Evolutionary conservation across 2,888 invertebrate species (phyloP).

Genomic region (Molanna angustata): DNA sequence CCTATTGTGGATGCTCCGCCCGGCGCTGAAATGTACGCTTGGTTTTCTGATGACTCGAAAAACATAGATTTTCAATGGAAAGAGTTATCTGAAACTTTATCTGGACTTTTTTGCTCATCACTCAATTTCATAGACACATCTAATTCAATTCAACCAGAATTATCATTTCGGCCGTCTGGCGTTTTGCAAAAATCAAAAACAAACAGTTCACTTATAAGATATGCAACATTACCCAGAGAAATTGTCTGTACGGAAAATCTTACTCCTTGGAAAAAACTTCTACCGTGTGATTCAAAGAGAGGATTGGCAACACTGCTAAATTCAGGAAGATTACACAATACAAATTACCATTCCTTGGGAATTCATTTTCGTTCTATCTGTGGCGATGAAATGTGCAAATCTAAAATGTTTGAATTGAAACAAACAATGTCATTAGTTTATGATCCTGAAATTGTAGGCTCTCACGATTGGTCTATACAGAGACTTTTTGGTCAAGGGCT

Average conservation of each 20-base stretch:
- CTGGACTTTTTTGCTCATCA: constrained; percentile 95
- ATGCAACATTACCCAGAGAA: constrained; percentile 92
- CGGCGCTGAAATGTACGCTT: constrained; percentile 92
- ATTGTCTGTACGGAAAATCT: constrained; percentile 98
- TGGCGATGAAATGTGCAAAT: constrained; percentile 54
- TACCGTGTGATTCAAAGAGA: constrained; percentile 90
- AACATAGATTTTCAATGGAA: constrained; percentile 85
- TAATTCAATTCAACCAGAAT: constrained; percentile 81
- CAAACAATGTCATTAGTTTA: constrained; percentile 87
- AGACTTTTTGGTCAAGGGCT: constrained; percentile 86
- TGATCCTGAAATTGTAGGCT: constrained; percentile 67
- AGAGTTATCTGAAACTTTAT: constrained; percentile 83
- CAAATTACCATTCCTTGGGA: constrained; percentile 88
- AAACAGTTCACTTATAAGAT: constrained; percentile 61
- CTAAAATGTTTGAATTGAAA: constrained; percentile 72
- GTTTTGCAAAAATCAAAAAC: constrained; percentile 51
- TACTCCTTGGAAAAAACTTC: constrained; percentile 95
- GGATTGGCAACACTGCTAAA: constrained; percentile 87
- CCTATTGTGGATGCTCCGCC: constrained; percentile 86
- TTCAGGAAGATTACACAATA: constrained; percentile 87
- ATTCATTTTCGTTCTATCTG: constrained; percentile 83
- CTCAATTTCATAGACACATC: constrained; percentile 87
- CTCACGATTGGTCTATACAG: constrained; percentile 80
- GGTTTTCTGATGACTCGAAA: constrained; percentile 71
- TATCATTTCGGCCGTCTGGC: constrained; percentile 77